Evolutionary conservation across 1,140 invertebrate genomes (phyloP).

Genomic region (Zaprionus ghesquierei): DNA sequence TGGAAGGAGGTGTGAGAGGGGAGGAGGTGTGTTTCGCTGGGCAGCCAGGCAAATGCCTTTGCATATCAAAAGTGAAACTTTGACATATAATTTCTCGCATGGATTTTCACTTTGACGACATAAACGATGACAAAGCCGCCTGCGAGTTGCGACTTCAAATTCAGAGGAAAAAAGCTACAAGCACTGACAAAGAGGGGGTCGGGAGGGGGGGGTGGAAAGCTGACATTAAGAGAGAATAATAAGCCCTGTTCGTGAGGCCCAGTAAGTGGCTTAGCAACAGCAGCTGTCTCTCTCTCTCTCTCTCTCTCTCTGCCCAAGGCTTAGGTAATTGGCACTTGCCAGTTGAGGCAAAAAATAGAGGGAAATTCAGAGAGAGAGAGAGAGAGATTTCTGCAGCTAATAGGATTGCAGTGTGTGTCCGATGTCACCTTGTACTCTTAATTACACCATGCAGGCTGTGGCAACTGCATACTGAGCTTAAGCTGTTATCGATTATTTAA

Average conservation of each 20-base stretch:
- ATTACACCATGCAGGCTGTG: background rate
- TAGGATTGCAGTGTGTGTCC: background rate
- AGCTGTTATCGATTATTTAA: background rate
- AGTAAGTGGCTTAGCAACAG: background rate
- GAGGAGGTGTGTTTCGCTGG: no score
- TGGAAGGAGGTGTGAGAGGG: background rate
- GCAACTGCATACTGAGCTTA: no score
- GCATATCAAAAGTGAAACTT: conserved; percentile 80
- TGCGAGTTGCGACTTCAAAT: background rate
- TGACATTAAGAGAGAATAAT: background rate
- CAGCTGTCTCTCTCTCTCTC: background rate
- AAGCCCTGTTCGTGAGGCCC: background rate
- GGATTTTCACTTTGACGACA: conserved; percentile 77
- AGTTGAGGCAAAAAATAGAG: background rate
- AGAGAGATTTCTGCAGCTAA: background rate
- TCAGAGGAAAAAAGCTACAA: background rate
- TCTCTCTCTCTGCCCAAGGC: background rate
- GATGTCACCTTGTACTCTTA: background rate
- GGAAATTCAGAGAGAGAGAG: background rate
- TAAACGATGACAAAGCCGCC: conserved; percentile 71
- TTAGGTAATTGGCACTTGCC: background rate
- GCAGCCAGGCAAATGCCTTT: conserved; percentile 53
- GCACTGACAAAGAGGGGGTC: no score
- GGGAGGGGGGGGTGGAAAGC: background rate
- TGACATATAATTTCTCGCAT: conserved; percentile 80